Percentiles rank a stretch among this genome's conserved stretches.
Evolutionary conservation across 2,797 vertebrate species (phyloP).

Genomic region (Selene dorsalis): DNA sequence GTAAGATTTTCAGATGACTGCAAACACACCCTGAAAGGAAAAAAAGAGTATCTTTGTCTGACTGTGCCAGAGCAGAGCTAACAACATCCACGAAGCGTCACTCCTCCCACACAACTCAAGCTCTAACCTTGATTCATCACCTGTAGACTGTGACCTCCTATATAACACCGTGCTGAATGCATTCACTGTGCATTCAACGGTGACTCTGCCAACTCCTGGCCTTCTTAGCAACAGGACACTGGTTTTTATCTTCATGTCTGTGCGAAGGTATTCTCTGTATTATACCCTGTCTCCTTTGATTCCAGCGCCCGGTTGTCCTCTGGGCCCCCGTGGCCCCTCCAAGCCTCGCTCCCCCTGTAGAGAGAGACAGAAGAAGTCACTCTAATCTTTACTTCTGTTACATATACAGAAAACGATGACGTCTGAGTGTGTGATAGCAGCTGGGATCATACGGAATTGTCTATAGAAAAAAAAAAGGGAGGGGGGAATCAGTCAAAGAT

Average conservation of each 20-base stretch:
- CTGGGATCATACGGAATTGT: background rate
- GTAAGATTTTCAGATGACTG: slow-evolving; percentile 30
- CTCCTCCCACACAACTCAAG: slow-evolving; percentile 47
- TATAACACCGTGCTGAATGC: slow-evolving; percentile 57
- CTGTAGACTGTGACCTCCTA: slow-evolving; percentile 51
- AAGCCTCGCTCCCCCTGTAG: slow-evolving; percentile 89
- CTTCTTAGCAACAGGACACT: slow-evolving; percentile 36
- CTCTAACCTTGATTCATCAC: slow-evolving; percentile 58
- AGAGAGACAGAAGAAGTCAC: slow-evolving; percentile 57
- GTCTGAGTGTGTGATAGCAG: background rate
- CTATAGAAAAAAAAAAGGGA: no score
- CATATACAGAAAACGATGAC: slow-evolving; percentile 5
- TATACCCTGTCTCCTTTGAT: slow-evolving; percentile 93
- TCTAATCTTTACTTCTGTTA: slow-evolving; percentile 23
- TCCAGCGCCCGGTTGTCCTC: slow-evolving; percentile 84
- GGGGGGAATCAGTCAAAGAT: no score
- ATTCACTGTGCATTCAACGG: slow-evolving; percentile 56
- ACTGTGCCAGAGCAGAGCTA: slow-evolving; percentile 10
- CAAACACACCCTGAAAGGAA: slow-evolving; percentile 26
- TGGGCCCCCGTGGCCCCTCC: slow-evolving; percentile 88
- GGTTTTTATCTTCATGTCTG: slow-evolving; percentile 48
- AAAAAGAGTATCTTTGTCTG: slow-evolving; percentile 31
- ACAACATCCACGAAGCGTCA: slow-evolving; percentile 28
- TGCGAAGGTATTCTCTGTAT: slow-evolving; percentile 49
- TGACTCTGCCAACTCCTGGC: slow-evolving; percentile 49